These are phyloP conservation scores for Verasper variegatus DNA, from an alignment of 2,113 vertebrate genomes.

Conservation along the genomic window DNA sequence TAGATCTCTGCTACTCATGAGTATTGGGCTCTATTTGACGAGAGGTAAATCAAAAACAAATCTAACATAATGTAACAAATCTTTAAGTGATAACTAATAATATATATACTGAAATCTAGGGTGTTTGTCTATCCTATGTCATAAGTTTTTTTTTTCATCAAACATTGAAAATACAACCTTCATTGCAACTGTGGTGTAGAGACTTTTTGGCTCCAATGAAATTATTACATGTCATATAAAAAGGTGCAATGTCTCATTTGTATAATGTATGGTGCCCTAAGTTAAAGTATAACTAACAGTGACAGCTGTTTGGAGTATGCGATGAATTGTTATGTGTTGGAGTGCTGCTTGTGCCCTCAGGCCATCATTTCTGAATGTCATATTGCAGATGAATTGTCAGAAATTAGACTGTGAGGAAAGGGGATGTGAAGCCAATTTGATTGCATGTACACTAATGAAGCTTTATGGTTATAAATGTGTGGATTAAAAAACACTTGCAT, in stretches of 20 bases:
- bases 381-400: conserved; percentile 14
- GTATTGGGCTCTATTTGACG: not conserved
- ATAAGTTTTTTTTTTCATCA: too few species aligned
- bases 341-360: not conserved
- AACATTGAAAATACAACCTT: too few species aligned
- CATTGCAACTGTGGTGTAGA: not conserved
- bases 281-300: conserved; percentile 10
- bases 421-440: not conserved
- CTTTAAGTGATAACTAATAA: not conserved
- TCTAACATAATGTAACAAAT: not conserved
- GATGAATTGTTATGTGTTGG: conserved; percentile 23
- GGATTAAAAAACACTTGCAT: not conserved
- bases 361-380: conserved; percentile 30
- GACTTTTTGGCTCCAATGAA: not conserved
- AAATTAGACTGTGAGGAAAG: not conserved
- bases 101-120: not conserved
- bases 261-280: not conserved
- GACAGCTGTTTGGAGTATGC: conserved; percentile 46
- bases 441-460: not conserved
- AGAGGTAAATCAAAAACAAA: not conserved
- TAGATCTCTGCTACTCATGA: not conserved
- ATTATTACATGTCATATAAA: conserved; percentile 11
- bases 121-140: too few species aligned
- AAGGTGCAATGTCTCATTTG: conserved; percentile 5
- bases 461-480: not conserved